These are phyloP conservation scores for Gymnocephalus cernua DNA, from an alignment of 2,113 vertebrate species.

Conservation along the genomic window DNA sequence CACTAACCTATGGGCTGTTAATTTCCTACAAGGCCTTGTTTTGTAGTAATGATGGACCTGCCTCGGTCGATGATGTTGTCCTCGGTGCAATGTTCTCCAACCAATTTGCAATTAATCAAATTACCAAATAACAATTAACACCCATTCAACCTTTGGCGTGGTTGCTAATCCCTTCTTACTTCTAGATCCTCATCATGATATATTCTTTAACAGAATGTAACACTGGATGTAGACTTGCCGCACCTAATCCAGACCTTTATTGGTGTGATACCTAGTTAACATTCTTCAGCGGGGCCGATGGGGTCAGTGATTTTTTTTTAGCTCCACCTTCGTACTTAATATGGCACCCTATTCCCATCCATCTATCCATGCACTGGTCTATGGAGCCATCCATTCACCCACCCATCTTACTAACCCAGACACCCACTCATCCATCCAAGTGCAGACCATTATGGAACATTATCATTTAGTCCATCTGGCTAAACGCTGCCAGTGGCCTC, in stretches of 20 bases:
- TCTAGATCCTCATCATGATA: background rate
- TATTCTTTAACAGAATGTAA: background rate
- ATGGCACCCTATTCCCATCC: slow-evolving; percentile 10
- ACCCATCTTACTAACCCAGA: background rate
- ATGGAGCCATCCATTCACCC: slow-evolving; percentile 3
- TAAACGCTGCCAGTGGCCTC: slow-evolving; percentile 45
- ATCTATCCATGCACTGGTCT: slow-evolving; percentile 1
- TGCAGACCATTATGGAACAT: slow-evolving; percentile 54
- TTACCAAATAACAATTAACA: slow-evolving; percentile 43
- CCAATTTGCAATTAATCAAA: slow-evolving; percentile 50
- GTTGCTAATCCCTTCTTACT: slow-evolving; percentile 1
- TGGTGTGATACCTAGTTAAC: background rate
- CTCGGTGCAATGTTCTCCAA: slow-evolving; percentile 13
- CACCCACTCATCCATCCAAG: slow-evolving; percentile 29
- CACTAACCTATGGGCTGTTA: slow-evolving; percentile 17
- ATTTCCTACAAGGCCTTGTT: slow-evolving; percentile 17
- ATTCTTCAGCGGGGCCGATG: slow-evolving; percentile 8
- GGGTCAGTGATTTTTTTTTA: slow-evolving; percentile 8
- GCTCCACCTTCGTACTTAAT: slow-evolving; percentile 25
- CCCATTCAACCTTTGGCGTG: background rate
- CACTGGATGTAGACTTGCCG: background rate
- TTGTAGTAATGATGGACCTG: slow-evolving; percentile 34
- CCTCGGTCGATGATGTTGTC: slow-evolving; percentile 24
- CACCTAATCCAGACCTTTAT: background rate
- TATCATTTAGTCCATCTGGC: slow-evolving; percentile 39